Evolutionary conservation across 35 echinoderm and acorn worm species (phyloP).

Genomic region (Hemicentrotus pulcherrimus): DNA sequence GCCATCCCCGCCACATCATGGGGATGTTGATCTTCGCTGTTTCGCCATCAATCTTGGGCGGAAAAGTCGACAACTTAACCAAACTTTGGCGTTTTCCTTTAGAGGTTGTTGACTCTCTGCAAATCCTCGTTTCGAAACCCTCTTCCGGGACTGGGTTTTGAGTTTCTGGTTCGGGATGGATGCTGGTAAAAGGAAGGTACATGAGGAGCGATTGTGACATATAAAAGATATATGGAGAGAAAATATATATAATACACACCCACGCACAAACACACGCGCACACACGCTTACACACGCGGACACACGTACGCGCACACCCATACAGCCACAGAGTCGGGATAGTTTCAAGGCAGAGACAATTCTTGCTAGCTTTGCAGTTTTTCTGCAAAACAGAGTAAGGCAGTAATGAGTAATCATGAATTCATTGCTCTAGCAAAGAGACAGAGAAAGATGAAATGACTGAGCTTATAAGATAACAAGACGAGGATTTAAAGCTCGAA

Average conservation of each 20-base stretch:
- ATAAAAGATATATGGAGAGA: background rate
- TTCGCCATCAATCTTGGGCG: constrained; percentile 40
- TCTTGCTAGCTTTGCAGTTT: no score
- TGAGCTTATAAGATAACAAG: no score
- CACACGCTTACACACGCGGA: background rate
- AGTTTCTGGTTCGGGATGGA: background rate
- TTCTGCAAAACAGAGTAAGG: no score
- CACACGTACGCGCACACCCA: no score
- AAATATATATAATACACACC: background rate
- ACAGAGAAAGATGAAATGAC: no score
- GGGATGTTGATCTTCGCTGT: constrained; percentile 14
- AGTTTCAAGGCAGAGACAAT: no score
- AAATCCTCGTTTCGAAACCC: constrained; percentile 33
- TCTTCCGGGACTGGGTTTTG: constrained; percentile 21
- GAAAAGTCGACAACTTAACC: constrained; percentile 23
- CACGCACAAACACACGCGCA: background rate
- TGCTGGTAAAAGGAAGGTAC: background rate
- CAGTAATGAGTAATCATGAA: no score
- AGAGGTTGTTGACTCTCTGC: constrained; percentile 17
- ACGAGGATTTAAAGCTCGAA: no score
- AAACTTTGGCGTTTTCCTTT: background rate
- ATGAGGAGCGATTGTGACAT: background rate
- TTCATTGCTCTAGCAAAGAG: no score
- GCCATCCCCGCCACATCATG: background rate
- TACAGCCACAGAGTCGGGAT: no score